Conservation (phyloP, 1,140 invertebrate species). For the Orchesella cincta region DNA sequence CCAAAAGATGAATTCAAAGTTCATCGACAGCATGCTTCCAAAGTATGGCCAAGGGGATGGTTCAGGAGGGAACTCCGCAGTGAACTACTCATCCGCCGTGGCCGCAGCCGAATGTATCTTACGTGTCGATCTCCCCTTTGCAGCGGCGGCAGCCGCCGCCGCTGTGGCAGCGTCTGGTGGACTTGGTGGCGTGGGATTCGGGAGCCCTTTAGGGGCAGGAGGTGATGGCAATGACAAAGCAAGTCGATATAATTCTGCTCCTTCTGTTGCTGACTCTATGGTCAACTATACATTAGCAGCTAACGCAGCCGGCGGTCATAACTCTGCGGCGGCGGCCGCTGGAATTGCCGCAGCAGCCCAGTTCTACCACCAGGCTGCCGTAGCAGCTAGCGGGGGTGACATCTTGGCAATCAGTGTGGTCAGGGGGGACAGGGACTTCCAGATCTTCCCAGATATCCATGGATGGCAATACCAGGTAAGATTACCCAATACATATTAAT, state of each 20-base stretch:
- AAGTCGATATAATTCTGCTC: constrained; percentile 70
- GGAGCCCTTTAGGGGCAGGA: constrained; percentile 64
- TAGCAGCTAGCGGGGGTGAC: constrained; percentile 62
- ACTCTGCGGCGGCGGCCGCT: constrained; percentile 68
- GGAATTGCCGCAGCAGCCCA: constrained; percentile 74
- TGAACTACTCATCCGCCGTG: constrained; percentile 44
- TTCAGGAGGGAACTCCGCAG: constrained; percentile 37
- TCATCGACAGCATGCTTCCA: constrained; percentile 94
- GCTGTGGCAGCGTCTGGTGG: constrained; percentile 52
- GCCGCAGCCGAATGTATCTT: constrained; percentile 64
- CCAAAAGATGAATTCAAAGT: constrained; percentile 85
- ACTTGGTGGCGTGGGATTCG: constrained; percentile 60
- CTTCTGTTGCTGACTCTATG: constrained; percentile 71
- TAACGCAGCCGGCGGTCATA: constrained; percentile 56
- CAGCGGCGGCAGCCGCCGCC: constrained; percentile 64
- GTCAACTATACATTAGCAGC: constrained; percentile 66
- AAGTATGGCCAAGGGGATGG: constrained; percentile 82
- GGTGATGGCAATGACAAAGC: constrained; percentile 66
- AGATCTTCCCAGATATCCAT: constrained; percentile 81
- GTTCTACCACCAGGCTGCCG: constrained; percentile 78
- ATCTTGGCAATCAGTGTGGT: constrained; percentile 38
- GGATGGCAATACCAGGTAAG: constrained; percentile 96
- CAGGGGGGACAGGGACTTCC: constrained; percentile 51
- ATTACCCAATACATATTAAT: constrained; percentile 48
- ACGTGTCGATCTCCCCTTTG: constrained; percentile 68